A percentile compares a stretch with the other conserved stretches of the same genome.
Evolutionary conservation across 2,888 invertebrate genomes (phyloP).

Genomic region (Acleris holmiana): DNA sequence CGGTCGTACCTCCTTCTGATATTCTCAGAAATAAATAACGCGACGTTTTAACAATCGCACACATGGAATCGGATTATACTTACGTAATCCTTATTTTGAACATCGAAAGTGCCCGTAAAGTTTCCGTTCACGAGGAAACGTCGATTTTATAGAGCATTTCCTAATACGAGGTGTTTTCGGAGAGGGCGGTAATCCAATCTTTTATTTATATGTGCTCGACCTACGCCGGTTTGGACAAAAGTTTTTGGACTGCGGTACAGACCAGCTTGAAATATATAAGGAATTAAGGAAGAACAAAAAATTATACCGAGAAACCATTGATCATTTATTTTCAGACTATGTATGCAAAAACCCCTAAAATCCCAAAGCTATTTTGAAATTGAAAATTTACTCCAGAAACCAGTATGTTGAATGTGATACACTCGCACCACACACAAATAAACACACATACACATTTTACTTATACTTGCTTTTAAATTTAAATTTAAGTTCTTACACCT

Average conservation of each 20-base stretch:
- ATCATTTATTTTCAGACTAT: no score
- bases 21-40: background rate
- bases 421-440: no score
- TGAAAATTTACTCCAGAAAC: no score
- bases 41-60: background rate
- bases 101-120: slow-evolving; percentile 43
- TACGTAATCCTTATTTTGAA: slow-evolving; percentile 28
- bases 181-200: slow-evolving; percentile 50
- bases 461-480: no score
- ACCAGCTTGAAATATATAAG: slow-evolving; percentile 1
- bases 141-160: slow-evolving; percentile 49
- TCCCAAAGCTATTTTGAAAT: no score
- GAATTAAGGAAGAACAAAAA: background rate
- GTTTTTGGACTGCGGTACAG: slow-evolving; percentile 16
- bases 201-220: slow-evolving; percentile 52
- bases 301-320: no score
- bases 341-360: no score
- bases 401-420: no score
- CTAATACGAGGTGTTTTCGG: slow-evolving; percentile 45
- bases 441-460: no score
- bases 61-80: slow-evolving; percentile 22
- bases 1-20: background rate
- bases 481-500: no score
- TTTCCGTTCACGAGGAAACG: slow-evolving; percentile 39
- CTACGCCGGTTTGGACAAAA: slow-evolving; percentile 26